These are phyloP conservation scores for Cassiopea andromeda DNA, from an alignment of 30 jellyfish, hydroid and myxozoan genomes.

Conservation along the genomic window DNA sequence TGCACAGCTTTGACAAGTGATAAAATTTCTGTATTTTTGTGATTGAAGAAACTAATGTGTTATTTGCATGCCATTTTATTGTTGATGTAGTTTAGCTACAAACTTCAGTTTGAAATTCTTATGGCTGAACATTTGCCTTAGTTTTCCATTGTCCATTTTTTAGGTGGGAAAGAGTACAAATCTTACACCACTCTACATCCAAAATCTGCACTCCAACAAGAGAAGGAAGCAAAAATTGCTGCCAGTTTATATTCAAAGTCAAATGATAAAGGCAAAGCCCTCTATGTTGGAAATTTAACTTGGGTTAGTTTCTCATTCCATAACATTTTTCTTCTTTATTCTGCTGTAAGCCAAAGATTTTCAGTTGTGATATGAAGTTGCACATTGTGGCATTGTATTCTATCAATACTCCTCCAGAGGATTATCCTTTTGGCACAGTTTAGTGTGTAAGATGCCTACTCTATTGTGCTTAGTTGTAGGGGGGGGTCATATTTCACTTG, in stretches of 20 bases:
- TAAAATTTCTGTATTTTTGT: too few relatives aligned
- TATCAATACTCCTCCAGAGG: too few relatives aligned
- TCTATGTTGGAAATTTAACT: conserved; percentile 90
- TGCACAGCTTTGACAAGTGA: too few relatives aligned
- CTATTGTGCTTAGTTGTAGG: too few relatives aligned
- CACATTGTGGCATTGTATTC: too few relatives aligned
- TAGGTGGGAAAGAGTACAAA: conserved; percentile 84
- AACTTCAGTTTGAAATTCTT: neutral
- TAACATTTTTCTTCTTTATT: neutral
- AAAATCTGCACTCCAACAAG: conserved; percentile 93
- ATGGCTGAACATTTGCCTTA: neutral
- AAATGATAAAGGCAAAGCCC: conserved; percentile 79
- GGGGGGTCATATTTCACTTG: too few relatives aligned
- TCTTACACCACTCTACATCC: conserved; percentile 97
- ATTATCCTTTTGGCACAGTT: too few relatives aligned
- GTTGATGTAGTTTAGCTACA: too few relatives aligned
- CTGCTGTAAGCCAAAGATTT: neutral
- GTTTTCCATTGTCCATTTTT: neutral
- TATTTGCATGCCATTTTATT: too few relatives aligned
- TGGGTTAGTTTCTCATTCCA: conserved; percentile 77
- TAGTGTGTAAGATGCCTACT: too few relatives aligned
- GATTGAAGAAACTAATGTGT: too few relatives aligned
- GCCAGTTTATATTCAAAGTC: conserved; percentile 79
- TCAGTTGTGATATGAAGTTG: too few relatives aligned
- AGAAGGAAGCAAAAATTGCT: conserved; percentile 90